Evolutionary conservation across 2,113 vertebrate species (phyloP).

Genomic region (Cyprinodon variegatus): DNA sequence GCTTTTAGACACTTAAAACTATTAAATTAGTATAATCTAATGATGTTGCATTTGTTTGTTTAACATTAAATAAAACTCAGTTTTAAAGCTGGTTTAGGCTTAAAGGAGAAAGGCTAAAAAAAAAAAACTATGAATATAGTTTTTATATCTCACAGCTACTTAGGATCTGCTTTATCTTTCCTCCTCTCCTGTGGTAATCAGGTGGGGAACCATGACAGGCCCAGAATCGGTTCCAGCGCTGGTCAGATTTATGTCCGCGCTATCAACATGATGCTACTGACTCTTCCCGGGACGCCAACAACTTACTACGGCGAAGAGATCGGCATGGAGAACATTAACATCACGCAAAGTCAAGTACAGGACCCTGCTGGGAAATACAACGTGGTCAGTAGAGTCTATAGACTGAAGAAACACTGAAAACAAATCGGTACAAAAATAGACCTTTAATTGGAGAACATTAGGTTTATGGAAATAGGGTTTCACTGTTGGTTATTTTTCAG

Average conservation of each 20-base stretch:
- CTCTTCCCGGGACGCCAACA: constrained; percentile 91
- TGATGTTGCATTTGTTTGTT: too few species aligned
- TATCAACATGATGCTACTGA: constrained; percentile 94
- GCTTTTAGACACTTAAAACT: too few species aligned
- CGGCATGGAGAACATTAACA: constrained; percentile 88
- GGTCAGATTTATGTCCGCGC: constrained; percentile 80
- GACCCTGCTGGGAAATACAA: constrained; percentile 80
- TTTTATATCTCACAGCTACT: too few species aligned
- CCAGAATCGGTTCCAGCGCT: constrained; percentile 85
- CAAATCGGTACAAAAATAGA: neutral
- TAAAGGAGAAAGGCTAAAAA: too few species aligned
- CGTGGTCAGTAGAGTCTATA: constrained; percentile 62
- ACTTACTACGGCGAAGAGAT: constrained; percentile 98
- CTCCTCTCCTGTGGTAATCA: constrained; percentile 51
- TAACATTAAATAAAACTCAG: too few species aligned
- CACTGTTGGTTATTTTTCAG: neutral
- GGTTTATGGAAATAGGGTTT: neutral
- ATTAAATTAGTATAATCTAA: too few species aligned
- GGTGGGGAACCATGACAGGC: constrained; percentile 86
- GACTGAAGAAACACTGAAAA: neutral
- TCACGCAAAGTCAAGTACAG: constrained; percentile 71
- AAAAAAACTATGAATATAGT: too few species aligned
- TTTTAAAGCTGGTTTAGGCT: too few species aligned
- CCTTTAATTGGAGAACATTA: constrained; percentile 1
- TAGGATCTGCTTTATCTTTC: neutral